Evolutionary conservation across 2,113 vertebrate genomes (phyloP), one percentile per base, ranked within the genome.

Genomic region (Steatornis caripensis): DNA sequence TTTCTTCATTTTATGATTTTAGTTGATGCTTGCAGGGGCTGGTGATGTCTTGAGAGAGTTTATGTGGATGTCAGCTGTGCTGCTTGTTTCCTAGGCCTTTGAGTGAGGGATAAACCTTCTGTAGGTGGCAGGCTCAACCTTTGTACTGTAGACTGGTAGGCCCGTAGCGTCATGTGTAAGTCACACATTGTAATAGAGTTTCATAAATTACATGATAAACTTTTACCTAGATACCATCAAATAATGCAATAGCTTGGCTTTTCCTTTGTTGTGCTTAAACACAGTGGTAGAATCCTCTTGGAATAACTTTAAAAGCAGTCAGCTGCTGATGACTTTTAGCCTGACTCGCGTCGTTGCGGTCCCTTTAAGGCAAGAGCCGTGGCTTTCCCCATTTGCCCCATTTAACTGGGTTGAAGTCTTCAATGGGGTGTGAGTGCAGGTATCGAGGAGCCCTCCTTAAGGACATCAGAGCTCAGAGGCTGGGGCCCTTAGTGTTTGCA

Each of bases 361-460:
- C n/a, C 54, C 45, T 61, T 16, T 24, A 55, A 37, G 65, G 27
- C 15, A 17, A 53, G 51, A 87, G 18, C 41, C 19, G 2, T 10
- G 45, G 11, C 39, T 64, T 49, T 71, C 37, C 34, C 21, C 3
- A 3, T 77, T 46, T 23, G 37, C 1, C 22, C 70, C 24, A 0
- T 32, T n/a, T 13, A 19, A 6, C 30, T 68, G 74, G 54, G 48
- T 1, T 53, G 69, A 34, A 13, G n/a, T 15, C 46, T 30, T 30
- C 34, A 10, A 4, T 13, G 55, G 66, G 48, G 5, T 41, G 53
- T 1, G 6, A 41, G 34, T 19, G 36, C 60, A 60, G 75, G 45
- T 70, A 3, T 30, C 5, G 1, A 4, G 3, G 53, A 23, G 24
- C 9, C 45, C 77, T 69, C 0, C 2, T 30, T 39, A 29, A 15